Evolutionary conservation across 2,797 vertebrate genomes (phyloP), one percentile per base, ranked within the genome.

Genomic region (Oreortyx pictus): DNA sequence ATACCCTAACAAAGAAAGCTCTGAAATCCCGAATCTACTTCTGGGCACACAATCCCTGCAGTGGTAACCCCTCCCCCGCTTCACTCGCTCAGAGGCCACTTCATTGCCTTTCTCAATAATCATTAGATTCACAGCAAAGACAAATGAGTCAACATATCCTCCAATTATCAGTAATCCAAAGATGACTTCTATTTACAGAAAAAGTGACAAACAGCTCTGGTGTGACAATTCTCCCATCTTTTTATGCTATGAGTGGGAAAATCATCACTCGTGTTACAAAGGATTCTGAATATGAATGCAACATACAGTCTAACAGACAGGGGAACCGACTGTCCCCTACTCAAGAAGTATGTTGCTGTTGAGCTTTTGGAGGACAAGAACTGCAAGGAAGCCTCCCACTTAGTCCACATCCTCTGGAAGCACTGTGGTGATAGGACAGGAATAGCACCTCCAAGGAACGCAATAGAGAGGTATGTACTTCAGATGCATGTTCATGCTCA

Each of bases 121-220:
- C 6, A 2, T 57, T 39, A 52, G 62, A 17, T 84, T 52, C 35
- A 67, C 75, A 73, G 64, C 33, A 65, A 19, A 86, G 41, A 71
- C 16, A 89, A 91, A 66, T 18, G n/a, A 89, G 43, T 61, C 35
- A 88, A 72, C 39, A n/a, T 10, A 76, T 59, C 46, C 50, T 65
- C 65, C 81, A 86, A 92, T 89, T 82, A 65, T 56, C 52, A 79
- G 35, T 37, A 94, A 90, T 13, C 20, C 60, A 73, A 54, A 76
- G 14, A 81, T 31, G 31, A 82, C 24, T 90, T 73, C 22, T 27
- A 67, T 76, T 49, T 47, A 49, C 68, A 88, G 41, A 73, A 31
- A 66, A 67, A 88, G 67, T 2, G 3, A 90, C 47, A 14, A n/a
- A 78, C 41, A 85, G 8, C n/a, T 35, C 43, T 41, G 37, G 59